Conservation (phyloP, 2,797 vertebrate genomes). For the Dermochelys coriacea region DNA sequence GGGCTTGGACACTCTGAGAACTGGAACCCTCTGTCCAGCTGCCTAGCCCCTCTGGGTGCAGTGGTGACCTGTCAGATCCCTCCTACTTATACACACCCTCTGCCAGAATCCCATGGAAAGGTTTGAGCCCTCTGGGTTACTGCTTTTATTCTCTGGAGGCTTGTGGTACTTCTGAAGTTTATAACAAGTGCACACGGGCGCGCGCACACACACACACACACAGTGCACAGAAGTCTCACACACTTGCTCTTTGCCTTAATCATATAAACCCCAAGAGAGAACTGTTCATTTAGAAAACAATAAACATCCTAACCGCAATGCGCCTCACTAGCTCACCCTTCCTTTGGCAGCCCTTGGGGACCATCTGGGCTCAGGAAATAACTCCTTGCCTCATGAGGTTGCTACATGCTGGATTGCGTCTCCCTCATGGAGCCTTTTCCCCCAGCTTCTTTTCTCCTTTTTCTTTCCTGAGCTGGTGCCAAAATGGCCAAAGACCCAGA, state of each 20-base stretch:
- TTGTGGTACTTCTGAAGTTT: neutral
- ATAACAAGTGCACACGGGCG: neutral
- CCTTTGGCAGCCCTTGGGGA: neutral
- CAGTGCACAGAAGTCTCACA: neutral
- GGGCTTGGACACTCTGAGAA: neutral
- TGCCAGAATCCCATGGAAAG: neutral
- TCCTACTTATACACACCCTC: neutral
- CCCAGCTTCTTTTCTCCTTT: neutral
- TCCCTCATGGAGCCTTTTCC: neutral
- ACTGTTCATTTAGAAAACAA: neutral
- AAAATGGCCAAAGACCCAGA: neutral
- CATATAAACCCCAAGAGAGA: neutral
- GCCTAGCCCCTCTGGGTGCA: neutral
- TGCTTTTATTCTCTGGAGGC: neutral
- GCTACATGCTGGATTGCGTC: neutral
- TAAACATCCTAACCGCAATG: neutral
- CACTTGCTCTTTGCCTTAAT: neutral
- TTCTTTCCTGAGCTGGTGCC: neutral
- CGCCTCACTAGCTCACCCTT: neutral
- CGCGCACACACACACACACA: no score
- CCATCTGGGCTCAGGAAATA: neutral
- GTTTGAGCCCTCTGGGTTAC: neutral
- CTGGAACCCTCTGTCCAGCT: neutral
- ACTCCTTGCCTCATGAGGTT: neutral
- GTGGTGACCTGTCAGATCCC: neutral